phyloP scores from a whole-genome alignment of 2,888 invertebrate genomes.

The Idaea dimidiata region DNA sequence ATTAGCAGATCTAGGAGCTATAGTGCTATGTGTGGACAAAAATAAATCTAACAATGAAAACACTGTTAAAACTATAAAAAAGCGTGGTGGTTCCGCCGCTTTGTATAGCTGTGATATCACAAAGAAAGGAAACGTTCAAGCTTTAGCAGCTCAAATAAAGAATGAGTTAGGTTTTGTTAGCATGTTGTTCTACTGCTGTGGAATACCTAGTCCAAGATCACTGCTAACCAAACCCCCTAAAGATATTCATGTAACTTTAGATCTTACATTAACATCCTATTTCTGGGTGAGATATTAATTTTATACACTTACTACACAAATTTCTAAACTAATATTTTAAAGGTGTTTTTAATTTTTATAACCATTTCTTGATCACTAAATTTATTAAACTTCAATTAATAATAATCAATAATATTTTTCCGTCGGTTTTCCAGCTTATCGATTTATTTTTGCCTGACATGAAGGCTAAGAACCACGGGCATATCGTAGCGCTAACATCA shows the following conservation, averaged over 20 bases:
- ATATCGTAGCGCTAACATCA: constrained; percentile 82
- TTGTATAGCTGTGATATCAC: constrained; percentile 81
- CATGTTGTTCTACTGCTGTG: constrained; percentile 83
- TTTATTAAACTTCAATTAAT: background rate
- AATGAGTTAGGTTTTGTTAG: constrained; percentile 80
- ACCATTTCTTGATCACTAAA: background rate
- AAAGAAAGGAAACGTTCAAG: constrained; percentile 70
- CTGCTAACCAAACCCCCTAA: constrained; percentile 72
- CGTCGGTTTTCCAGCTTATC: constrained; percentile 66
- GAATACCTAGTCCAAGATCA: constrained; percentile 82
- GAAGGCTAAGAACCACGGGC: constrained; percentile 80
- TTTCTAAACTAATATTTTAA: too few relatives aligned
- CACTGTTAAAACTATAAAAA: constrained; percentile 69
- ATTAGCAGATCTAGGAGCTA: constrained; percentile 78
- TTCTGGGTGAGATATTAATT: constrained; percentile 76
- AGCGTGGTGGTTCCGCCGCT: constrained; percentile 68
- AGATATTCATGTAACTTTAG: constrained; percentile 77
- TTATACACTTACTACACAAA: background rate
- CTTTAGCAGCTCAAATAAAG: constrained; percentile 65
- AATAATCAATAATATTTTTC: constrained; percentile 4
- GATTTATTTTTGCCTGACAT: constrained; percentile 82
- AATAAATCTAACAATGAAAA: constrained; percentile 74
- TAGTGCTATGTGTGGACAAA: constrained; percentile 84
- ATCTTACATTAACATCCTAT: constrained; percentile 82
- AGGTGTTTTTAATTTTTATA: too few relatives aligned